These are phyloP conservation scores for Coptotermes formosanus DNA, from an alignment of 1,140 invertebrate species.

Conservation along the genomic window DNA sequence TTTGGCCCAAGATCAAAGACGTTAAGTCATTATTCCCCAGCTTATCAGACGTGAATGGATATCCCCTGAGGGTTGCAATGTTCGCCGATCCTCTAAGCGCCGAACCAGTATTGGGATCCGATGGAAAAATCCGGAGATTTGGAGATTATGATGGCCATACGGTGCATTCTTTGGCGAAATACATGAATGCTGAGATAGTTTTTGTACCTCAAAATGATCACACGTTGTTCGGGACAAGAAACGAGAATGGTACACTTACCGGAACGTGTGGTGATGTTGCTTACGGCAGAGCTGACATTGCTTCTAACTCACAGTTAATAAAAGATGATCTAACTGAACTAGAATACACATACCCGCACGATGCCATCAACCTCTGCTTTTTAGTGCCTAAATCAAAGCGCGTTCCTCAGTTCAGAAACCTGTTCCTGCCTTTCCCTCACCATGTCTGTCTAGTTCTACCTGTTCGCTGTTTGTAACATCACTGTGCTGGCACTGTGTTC, in stretches of 20 bases:
- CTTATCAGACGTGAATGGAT: not conserved
- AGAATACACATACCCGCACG: conserved; percentile 44
- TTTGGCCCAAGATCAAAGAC: not conserved
- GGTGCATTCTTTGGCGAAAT: not conserved
- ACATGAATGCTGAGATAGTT: not conserved
- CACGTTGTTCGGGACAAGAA: conserved; percentile 43
- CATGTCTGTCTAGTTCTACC: conserved; percentile 43
- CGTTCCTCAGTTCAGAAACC: conserved; percentile 47
- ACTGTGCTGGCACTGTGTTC: conserved; percentile 40
- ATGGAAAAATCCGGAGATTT: not conserved
- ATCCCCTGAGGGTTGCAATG: not conserved
- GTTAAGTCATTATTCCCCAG: not conserved
- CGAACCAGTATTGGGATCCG: not conserved
- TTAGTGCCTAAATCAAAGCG: conserved; percentile 45
- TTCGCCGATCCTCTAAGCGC: not conserved
- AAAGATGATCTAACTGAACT: conserved; percentile 42
- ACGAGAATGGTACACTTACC: conserved; percentile 43
- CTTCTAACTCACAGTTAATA: conserved; percentile 46
- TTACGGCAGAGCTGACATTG: conserved; percentile 43
- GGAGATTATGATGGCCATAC: not conserved
- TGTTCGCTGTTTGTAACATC: conserved; percentile 37
- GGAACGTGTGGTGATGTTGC: conserved; percentile 46
- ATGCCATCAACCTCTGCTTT: conserved; percentile 46
- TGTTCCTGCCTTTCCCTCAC: conserved; percentile 45
- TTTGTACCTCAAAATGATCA: not conserved